A percentile compares a stretch with the other conserved stretches of the same genome.
phyloP scores from a whole-genome alignment of 2,113 vertebrate genomes.

The Silurus meridionalis region DNA sequence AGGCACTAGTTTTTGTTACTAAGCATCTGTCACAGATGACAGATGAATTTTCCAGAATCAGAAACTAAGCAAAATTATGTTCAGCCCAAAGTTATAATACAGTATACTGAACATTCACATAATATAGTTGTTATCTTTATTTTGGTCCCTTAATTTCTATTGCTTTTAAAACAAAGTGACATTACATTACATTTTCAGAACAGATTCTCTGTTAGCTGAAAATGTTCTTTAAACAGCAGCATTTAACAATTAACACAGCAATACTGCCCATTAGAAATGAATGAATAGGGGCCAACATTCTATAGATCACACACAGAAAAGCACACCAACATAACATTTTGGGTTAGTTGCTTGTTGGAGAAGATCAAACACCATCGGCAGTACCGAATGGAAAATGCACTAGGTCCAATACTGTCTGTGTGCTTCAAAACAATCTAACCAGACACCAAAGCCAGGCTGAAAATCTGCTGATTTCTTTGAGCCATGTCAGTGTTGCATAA shows the following conservation, averaged over 20 bases:
- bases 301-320: neutral
- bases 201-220: too few relatives aligned
- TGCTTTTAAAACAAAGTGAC: neutral
- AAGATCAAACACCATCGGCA: neutral
- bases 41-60: neutral
- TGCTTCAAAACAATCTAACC: neutral
- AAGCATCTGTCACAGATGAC: neutral
- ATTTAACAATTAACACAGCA: too few relatives aligned
- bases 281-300: neutral
- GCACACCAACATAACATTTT: neutral
- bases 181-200: too few relatives aligned
- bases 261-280: too few relatives aligned
- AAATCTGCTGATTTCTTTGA: neutral
- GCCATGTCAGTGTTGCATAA: slow-evolving; percentile 23
- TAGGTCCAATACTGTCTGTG: neutral
- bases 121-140: neutral
- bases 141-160: neutral
- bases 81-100: neutral
- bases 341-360: neutral
- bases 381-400: neutral
- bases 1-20: neutral
- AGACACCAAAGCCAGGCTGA: neutral
- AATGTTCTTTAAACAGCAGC: too few relatives aligned
- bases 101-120: too few relatives aligned
- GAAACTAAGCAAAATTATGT: neutral